phyloP scores from a whole-genome alignment of 2,888 invertebrate genomes.

The Cylloceria caligata region DNA sequence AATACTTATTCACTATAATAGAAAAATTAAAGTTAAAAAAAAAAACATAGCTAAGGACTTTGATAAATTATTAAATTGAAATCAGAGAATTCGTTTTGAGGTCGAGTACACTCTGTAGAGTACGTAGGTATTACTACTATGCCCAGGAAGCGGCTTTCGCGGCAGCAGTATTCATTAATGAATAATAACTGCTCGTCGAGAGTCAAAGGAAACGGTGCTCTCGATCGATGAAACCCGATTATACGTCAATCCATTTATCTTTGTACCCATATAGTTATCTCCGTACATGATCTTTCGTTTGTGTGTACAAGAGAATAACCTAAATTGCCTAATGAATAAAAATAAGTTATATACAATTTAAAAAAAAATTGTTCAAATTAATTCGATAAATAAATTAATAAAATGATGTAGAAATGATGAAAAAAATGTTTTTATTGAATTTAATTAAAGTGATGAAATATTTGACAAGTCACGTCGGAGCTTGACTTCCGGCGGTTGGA shows the following conservation, averaged over 20 bases:
- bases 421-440: too few species aligned
- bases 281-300: too few species aligned
- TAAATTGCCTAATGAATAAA: too few species aligned
- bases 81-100: neutral
- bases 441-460: too few species aligned
- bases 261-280: neutral
- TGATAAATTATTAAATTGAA: neutral
- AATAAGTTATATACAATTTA: too few species aligned
- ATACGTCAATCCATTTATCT: constrained; percentile 38
- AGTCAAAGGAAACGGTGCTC: constrained; percentile 44
- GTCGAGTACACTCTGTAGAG: neutral
- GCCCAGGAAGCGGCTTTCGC: constrained; percentile 49
- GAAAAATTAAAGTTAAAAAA: too few species aligned
- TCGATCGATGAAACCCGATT: constrained; percentile 48
- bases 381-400: too few species aligned
- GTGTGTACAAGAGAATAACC: too few species aligned
- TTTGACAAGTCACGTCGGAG: too few species aligned
- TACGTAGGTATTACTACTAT: constrained; percentile 30
- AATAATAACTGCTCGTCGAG: constrained; percentile 45
- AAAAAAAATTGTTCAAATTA: too few species aligned
- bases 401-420: too few species aligned
- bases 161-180: constrained; percentile 46
- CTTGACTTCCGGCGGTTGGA: too few species aligned
- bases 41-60: neutral
- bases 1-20: neutral